Conservation (phyloP, 2,797 vertebrate species). For the Etheostoma perlongum region DNA sequence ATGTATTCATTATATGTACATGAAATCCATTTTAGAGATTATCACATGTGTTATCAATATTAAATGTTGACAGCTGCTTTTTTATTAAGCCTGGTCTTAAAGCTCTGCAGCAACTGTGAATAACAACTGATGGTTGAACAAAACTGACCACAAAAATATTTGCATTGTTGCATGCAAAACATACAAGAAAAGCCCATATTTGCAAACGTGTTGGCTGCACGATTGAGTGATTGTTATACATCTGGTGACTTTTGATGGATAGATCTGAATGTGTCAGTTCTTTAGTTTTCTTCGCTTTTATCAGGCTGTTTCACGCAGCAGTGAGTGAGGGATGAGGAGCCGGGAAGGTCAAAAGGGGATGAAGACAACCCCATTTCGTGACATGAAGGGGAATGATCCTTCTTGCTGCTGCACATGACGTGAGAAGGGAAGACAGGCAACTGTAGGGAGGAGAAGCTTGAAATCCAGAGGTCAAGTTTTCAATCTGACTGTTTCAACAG, state of each 20-base stretch:
- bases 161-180: conserved; percentile 21
- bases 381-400: conserved; percentile 55
- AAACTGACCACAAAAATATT: conserved; percentile 12
- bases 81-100: conserved; percentile 24
- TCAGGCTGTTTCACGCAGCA: conserved; percentile 23
- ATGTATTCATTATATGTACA: conserved; percentile 5
- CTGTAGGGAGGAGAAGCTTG: conserved; percentile 60
- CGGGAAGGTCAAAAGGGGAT: conserved; percentile 33
- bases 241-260: conserved; percentile 31
- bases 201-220: conserved; percentile 1
- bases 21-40: conserved; percentile 19
- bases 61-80: conserved; percentile 26
- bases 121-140: conserved; percentile 6
- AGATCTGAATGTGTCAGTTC: conserved; percentile 27
- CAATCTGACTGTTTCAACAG: conserved; percentile 62
- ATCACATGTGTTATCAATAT: conserved; percentile 11
- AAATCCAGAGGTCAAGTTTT: conserved; percentile 69
- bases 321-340: conserved; percentile 57
- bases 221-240: conserved; percentile 35
- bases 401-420: conserved; percentile 67
- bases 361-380: conserved; percentile 49
- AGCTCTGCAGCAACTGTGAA: conserved; percentile 23
- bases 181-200: neutral
- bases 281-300: conserved; percentile 25
- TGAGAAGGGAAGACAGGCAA: conserved; percentile 77